phyloP scores from a whole-genome alignment of 2,888 invertebrate genomes.

The Megamerina dolium region DNA sequence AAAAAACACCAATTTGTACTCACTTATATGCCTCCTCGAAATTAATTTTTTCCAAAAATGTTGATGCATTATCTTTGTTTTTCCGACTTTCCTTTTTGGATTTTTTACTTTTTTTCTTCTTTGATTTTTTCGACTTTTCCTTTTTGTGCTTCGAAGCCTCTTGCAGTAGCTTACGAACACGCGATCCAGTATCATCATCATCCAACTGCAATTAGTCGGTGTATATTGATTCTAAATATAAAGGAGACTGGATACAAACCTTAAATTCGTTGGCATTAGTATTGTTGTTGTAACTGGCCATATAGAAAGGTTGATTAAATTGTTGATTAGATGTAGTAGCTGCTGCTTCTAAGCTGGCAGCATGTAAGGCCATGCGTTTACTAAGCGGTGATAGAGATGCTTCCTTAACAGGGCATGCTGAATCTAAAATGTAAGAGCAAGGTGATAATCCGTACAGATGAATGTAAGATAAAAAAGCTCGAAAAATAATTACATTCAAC shows the following conservation, averaged over 20 bases:
- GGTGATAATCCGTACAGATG: conserved; percentile 3
- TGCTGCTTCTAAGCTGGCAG: conserved; percentile 28
- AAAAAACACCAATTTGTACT: conserved; percentile 12
- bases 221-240: background rate
- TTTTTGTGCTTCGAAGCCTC: conserved; percentile 68
- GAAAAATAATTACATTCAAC: too few relatives aligned
- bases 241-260: conserved; percentile 11
- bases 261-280: conserved; percentile 23
- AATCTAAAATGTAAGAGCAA: background rate
- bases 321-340: conserved; percentile 42
- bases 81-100: conserved; percentile 49
- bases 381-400: conserved; percentile 74
- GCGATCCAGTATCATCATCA: conserved; percentile 80
- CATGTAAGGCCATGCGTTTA: conserved; percentile 73
- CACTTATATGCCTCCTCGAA: conserved; percentile 64
- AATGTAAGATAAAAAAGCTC: too few relatives aligned
- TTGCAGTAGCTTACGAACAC: conserved; percentile 78
- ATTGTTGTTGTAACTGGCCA: too few relatives aligned
- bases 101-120: conserved; percentile 52
- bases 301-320: conserved; percentile 62
- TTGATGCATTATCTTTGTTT: conserved; percentile 51
- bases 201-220: conserved; percentile 47
- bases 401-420: conserved; percentile 50
- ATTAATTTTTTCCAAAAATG: conserved; percentile 60
- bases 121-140: conserved; percentile 60